phyloP scores from a whole-genome alignment of 2,888 invertebrate species.

The Pseudococcus viburni region DNA sequence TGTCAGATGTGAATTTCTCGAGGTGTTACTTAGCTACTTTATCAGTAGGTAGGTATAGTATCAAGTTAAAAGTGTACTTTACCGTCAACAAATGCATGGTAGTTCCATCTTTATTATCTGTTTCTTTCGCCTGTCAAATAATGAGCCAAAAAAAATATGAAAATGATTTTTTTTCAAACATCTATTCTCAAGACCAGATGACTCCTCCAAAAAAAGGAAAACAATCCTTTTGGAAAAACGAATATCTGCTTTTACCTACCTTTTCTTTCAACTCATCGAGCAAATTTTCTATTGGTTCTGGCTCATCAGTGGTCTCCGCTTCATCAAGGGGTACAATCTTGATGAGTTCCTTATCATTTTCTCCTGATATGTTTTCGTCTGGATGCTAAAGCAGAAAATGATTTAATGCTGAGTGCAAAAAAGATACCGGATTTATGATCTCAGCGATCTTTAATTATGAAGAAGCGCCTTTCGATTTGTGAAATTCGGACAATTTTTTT shows the following conservation, averaged over 20 bases:
- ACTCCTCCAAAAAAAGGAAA: too few species aligned
- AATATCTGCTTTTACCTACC: background rate
- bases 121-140: background rate
- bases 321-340: background rate
- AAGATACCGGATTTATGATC: too few species aligned
- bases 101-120: background rate
- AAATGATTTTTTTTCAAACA: background rate
- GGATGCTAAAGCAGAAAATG: too few species aligned
- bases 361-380: conserved; percentile 73
- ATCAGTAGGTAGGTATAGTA: too few species aligned
- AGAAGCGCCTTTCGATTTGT: too few species aligned
- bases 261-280: background rate
- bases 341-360: conserved; percentile 77
- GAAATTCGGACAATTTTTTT: too few species aligned
- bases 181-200: too few species aligned
- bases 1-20: too few species aligned
- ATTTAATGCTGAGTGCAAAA: too few species aligned
- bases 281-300: background rate
- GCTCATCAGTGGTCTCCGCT: background rate
- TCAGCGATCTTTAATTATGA: too few species aligned
- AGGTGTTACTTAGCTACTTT: too few species aligned
- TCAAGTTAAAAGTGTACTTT: background rate
- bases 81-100: background rate
- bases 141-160: background rate
- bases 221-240: background rate